These are phyloP conservation scores for Allygus modestus DNA, from an alignment of 2,888 invertebrate species.

Conservation along the genomic window DNA sequence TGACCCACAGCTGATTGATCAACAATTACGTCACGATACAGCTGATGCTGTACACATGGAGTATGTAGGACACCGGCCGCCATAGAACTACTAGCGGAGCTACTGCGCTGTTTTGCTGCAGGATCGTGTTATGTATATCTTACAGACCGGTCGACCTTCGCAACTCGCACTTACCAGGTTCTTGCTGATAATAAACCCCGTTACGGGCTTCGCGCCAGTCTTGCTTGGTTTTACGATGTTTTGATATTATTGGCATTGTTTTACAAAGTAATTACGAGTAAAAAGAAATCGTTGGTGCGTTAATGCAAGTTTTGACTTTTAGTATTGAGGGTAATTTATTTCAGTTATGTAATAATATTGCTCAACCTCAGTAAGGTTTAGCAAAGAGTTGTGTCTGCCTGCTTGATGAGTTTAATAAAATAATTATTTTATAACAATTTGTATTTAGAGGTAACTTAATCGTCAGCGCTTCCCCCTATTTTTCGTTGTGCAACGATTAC, in stretches of 20 bases:
- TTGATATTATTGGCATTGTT: background rate
- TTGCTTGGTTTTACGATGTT: conserved; percentile 9
- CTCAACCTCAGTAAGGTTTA: too few species aligned
- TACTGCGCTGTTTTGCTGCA: conserved; percentile 6
- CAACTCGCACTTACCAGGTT: conserved; percentile 21
- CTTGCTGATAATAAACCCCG: conserved; percentile 19
- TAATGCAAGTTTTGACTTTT: too few species aligned
- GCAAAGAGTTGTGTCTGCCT: too few species aligned
- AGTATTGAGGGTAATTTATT: too few species aligned
- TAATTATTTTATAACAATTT: too few species aligned
- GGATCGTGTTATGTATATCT: conserved; percentile 1
- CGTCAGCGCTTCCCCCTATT: too few species aligned
- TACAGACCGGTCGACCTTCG: conserved; percentile 12
- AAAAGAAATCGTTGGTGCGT: too few species aligned
- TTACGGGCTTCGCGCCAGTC: background rate
- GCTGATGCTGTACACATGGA: conserved; percentile 18
- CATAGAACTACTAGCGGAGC: background rate
- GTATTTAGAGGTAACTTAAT: too few species aligned
- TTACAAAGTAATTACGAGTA: background rate
- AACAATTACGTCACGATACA: conserved; percentile 16
- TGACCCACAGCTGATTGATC: conserved; percentile 41
- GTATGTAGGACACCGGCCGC: conserved; percentile 29
- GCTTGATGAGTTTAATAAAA: too few species aligned
- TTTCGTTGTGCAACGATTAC: too few species aligned
- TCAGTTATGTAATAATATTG: too few species aligned